phyloP scores from a whole-genome alignment of 2,113 vertebrate genomes.

The Rhinolophus ferrumequinum region DNA sequence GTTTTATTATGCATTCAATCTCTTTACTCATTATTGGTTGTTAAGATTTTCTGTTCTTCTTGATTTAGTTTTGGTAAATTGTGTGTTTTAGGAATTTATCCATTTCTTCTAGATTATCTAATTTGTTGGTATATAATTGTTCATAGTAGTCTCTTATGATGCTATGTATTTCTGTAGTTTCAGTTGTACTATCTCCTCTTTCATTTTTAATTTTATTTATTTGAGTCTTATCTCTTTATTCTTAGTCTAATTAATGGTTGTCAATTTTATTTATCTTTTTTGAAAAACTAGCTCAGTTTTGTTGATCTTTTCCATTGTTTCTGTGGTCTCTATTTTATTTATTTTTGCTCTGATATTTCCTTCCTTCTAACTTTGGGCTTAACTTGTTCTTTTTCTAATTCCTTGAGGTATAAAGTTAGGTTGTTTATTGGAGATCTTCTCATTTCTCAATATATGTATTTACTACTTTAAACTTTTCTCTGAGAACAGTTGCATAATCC shows the following conservation, averaged over 20 bases:
- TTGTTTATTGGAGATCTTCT: neutral
- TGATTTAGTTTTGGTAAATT: neutral
- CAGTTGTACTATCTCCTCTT: neutral
- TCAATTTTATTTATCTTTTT: neutral
- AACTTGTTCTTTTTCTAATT: neutral
- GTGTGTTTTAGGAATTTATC: neutral
- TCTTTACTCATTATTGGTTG: neutral
- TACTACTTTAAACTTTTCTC: neutral
- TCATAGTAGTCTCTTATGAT: neutral
- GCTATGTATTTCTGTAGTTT: neutral
- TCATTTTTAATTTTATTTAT: neutral
- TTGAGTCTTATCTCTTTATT: neutral
- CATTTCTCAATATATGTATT: neutral
- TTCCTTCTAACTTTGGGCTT: neutral
- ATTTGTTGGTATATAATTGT: neutral
- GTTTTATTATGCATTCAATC: neutral
- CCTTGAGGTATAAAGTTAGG: neutral
- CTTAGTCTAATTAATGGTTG: neutral
- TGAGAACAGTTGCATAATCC: neutral
- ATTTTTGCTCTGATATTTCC: neutral
- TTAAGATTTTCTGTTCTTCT: neutral
- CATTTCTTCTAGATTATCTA: neutral
- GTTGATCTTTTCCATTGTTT: neutral
- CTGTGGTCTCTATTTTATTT: neutral
- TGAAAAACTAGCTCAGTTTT: neutral